Base-by-base conservation (phyloP, 2,797 vertebrate species). In the Halcyon smyrnensis region DNA sequence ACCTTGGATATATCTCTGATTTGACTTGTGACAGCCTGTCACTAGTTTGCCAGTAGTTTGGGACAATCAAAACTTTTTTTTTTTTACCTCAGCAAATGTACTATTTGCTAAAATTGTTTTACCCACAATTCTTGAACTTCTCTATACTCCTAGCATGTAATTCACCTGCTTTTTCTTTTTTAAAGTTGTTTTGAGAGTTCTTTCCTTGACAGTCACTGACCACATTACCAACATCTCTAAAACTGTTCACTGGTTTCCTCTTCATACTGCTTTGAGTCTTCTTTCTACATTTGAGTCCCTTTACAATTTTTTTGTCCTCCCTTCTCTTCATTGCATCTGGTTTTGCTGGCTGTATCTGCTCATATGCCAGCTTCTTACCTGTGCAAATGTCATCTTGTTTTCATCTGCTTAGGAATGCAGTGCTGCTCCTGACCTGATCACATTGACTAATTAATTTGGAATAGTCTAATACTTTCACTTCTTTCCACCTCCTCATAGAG, bases 401-500 rank as follows among this genome's bases (percentile, higher is more conserved):
- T 87, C 30, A 46, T 80, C 75, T 89, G 50, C 53, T 64, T 57
- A 68, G 71, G 64, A 87, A 85, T 57, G 48, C 79, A 68, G 62
- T 53, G 57, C 79, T 94, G 67, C 65, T 83, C n/a, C 68, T 71
- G 75, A 77, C 62, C 48, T 75, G 27, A 56, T 81, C 50, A 25
- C 41, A 20, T 56, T 80, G 82, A 74, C 79, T 84, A 80, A 95
- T 89, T 89, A 83, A 77, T 89, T 87, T 80, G 41, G 77, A 85
- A 43, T 68, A 87, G n/a, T 59, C 51, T 54, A 39, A 67, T 93
- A 48, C 59, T 89, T 94, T 56, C 56, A 43, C 68, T 77, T 91
- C 28, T 88, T 95, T 83, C 41, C 50, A 48, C 17, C 11, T 81
- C 62, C 68, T 91, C 53, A 8, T 69, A 18, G 39, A 81, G 53